Percentiles rank a stretch among this genome's conserved stretches.
Conservation (phyloP, 2,888 invertebrate genomes). For the Drosophila cognata region DNA sequence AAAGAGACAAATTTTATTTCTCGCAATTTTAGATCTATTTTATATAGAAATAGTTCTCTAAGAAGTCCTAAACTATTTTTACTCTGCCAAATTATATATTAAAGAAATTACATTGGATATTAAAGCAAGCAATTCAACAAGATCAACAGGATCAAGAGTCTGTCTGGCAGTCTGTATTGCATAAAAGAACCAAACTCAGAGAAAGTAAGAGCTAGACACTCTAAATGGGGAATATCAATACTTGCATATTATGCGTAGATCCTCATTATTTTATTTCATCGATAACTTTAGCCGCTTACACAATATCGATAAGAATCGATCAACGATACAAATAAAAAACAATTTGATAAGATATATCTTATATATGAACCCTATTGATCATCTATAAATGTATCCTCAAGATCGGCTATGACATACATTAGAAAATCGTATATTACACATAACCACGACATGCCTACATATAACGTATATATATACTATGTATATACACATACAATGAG, state of each 20-base stretch:
- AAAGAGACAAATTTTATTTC: not conserved
- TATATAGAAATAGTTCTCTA: not conserved
- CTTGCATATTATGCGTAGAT: not conserved
- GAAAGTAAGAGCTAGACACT: not conserved
- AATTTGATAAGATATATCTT: not conserved
- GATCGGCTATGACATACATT: not conserved
- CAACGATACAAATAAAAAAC: not conserved
- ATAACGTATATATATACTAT: not conserved
- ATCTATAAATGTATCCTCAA: not conserved
- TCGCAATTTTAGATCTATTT: not conserved
- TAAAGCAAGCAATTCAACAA: not conserved
- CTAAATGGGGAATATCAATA: not conserved
- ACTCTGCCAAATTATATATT: not conserved
- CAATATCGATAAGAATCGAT: not conserved
- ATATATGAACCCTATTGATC: not conserved
- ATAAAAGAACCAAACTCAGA: not conserved
- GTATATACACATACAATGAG: not conserved
- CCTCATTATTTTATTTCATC: not conserved
- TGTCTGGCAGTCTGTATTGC: not conserved
- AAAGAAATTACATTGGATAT: not conserved
- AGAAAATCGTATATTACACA: not conserved
- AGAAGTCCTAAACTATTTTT: not conserved
- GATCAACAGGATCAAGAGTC: not conserved
- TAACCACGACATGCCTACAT: too few species aligned
- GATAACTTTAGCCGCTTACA: not conserved